Base-by-base conservation (phyloP, 2,113 vertebrate species). In the Meriones unguiculatus region DNA sequence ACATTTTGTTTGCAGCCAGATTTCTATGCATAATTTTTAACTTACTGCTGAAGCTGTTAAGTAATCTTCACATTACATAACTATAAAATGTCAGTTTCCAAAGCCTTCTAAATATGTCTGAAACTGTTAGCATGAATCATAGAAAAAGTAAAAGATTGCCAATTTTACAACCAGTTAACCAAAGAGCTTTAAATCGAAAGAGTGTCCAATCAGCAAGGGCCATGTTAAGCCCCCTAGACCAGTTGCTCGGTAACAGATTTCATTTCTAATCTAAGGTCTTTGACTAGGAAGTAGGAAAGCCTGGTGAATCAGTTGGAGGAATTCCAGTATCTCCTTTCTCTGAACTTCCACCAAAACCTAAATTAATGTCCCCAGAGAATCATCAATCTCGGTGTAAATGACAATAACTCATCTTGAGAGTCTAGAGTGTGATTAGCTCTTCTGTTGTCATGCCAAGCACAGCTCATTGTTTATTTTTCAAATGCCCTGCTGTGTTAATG, bases 401-500 rank as follows among this genome's bases (percentile, higher is more conserved):
- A 81, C 35, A 89, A 7, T 46, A 62, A 41, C 25, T 77, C 46
- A 72, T 57, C 17, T 8, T 67, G 78, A 64, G 38, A 30, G 59
- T 12, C 12, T 32, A 35, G n/a, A 85, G 14, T 69, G 41, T 41
- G 72, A 35, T n/a, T 38, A 8, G 54, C 18, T 92, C 46, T 59
- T 93, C 62, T 70, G 15, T 52, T 80, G 22, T 84, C 72, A 82
- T 38, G 72, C 10, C 67, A 89, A 17, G 18, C 35, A 28, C 12
- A 95, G 67, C 7, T 89, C 13, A 32, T 67, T 87, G 25, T 87
- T 75, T 65, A 65, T 30, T 93, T 95, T 87, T 69, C n/a, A 64
- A 78, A 5, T 41, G 24, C 75, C 57, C 25, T 72, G 64, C 18
- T 50, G 2, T 89, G 2, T 87, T 91, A 80, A 87, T 52, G 52